These are phyloP conservation scores for Heliconius nattereri DNA, from an alignment of 1,140 invertebrate genomes.

Conservation along the genomic window DNA sequence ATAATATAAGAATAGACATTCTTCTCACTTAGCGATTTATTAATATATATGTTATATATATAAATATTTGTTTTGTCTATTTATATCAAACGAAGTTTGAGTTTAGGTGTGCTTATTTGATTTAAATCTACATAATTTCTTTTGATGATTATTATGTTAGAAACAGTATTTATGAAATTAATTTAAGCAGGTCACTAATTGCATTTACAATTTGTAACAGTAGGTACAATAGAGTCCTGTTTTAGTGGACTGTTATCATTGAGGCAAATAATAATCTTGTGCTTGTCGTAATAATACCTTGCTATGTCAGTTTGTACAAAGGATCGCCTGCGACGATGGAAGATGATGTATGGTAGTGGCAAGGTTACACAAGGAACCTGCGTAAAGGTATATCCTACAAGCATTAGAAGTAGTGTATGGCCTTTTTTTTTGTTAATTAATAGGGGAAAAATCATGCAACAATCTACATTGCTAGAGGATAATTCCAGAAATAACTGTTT, in stretches of 20 bases:
- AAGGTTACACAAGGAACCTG: slow-evolving; percentile 55
- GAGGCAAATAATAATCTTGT: slow-evolving; percentile 57
- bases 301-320: slow-evolving; percentile 74
- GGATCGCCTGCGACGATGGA: slow-evolving; percentile 67
- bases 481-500: slow-evolving; percentile 64
- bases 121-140: slow-evolving; percentile 26
- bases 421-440: slow-evolving; percentile 56
- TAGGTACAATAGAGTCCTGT: slow-evolving; percentile 21
- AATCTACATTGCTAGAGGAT: slow-evolving; percentile 69
- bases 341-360: slow-evolving; percentile 75
- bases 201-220: slow-evolving; percentile 26
- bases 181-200: slow-evolving; percentile 16
- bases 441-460: slow-evolving; percentile 69
- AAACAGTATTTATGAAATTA: slow-evolving; percentile 18
- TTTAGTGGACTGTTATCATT: slow-evolving; percentile 69
- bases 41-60: not conserved
- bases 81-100: slow-evolving; percentile 11
- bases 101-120: slow-evolving; percentile 1
- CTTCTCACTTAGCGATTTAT: slow-evolving; percentile 10
- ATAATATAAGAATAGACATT: slow-evolving; percentile 6
- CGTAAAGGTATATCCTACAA: slow-evolving; percentile 66
- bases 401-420: slow-evolving; percentile 60
- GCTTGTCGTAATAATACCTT: slow-evolving; percentile 68
- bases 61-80: not conserved
- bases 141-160: slow-evolving; percentile 23